Base-by-base conservation (phyloP, 2,888 invertebrate genomes). In the Phyllotreta striolata region DNA sequence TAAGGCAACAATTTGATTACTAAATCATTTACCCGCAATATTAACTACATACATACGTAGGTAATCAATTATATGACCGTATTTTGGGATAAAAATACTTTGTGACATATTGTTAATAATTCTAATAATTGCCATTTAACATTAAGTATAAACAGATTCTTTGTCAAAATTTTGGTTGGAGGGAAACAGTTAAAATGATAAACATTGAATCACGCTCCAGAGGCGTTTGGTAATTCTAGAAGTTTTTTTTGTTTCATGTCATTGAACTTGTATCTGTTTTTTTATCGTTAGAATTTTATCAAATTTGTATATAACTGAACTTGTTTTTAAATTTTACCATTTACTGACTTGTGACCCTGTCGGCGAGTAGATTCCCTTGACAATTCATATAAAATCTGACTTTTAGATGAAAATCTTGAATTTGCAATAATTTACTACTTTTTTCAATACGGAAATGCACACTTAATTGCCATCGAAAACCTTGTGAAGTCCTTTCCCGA, bases 401-500 rank as follows among this genome's bases (percentile, higher is more conserved):
- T 60, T 44, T 60, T 60, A 14, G 8, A 39, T 58, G 14, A 40
- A 35, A 58, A 52, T 52, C 6, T 52, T 37, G 38, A 12, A 37
- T 58, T n/a, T 44, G 51, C 44, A 9, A 38, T 54, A 52, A 39
- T 54, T 60, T 54, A 52, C 24, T 14, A 49, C 39, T 49, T 56
- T 37, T 13, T 44, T 44, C 8, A 35, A 52, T 60, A 44, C 40
- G 60, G 54, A 60, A 54, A 44, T 54, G 24, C 44, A 52, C 24
- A 35, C 44, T 13, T 13, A 37, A 59, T 59, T 51, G 43, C 37
- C 10, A 54, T n/a, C 38, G 10, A 54, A 13, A 59, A 41, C 60
- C 60, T 54, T 60, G 60, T 12, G 10, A 60, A 60, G 37, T 38
- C 52, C 60, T 60, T 44, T 44, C 37, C 9, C 12, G 37, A 56